phyloP scores from a whole-genome alignment of 2,797 vertebrate species.

The Parauchenoglanis ngamensis region DNA sequence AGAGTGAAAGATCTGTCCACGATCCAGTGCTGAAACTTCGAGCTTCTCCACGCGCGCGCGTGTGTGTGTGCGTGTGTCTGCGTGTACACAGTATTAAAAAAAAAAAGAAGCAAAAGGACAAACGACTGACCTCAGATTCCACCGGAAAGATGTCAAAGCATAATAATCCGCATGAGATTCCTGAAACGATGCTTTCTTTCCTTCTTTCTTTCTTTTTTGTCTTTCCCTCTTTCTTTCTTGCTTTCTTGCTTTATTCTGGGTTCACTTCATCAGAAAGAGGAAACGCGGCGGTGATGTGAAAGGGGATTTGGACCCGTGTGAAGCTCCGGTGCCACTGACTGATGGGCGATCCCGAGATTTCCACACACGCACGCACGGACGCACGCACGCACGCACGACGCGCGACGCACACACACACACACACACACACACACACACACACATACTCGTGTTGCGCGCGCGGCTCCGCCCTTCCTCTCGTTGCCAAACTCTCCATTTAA shows the following conservation, averaged over 20 bases:
- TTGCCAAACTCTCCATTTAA: slow-evolving; percentile 83
- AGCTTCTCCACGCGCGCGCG: background rate
- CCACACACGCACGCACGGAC: slow-evolving; percentile 69
- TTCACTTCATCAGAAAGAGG: slow-evolving; percentile 14
- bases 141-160: slow-evolving; percentile 65
- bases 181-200: slow-evolving; percentile 38
- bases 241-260: background rate
- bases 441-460: slow-evolving; percentile 49
- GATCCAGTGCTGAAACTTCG: slow-evolving; percentile 6
- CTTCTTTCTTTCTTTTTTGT: background rate
- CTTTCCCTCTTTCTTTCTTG: background rate
- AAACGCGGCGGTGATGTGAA: slow-evolving; percentile 53
- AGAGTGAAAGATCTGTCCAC: background rate
- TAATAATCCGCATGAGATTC: slow-evolving; percentile 70
- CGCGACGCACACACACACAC: slow-evolving; percentile 2
- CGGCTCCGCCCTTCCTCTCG: slow-evolving; percentile 81
- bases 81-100: background rate
- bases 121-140: slow-evolving; percentile 73
- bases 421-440: background rate
- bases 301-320: slow-evolving; percentile 38
- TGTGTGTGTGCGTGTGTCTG: background rate
- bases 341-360: slow-evolving; percentile 81
- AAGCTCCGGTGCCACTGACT: slow-evolving; percentile 73
- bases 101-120: slow-evolving; percentile 21
- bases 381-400: background rate